Base-by-base conservation (phyloP, 2,797 vertebrate species). In the Clarias laeviceps region DNA sequence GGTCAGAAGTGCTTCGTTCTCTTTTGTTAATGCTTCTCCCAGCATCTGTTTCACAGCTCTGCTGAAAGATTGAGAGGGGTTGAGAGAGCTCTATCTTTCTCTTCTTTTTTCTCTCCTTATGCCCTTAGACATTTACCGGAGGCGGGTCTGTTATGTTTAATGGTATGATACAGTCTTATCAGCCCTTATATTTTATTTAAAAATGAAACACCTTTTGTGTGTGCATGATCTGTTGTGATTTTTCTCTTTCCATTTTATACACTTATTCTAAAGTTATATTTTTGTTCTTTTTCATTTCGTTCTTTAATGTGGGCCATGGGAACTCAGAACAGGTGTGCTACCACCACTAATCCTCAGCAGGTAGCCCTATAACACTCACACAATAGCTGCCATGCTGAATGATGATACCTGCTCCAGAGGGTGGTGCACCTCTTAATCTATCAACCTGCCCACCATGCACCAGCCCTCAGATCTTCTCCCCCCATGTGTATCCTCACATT, bases 11-110 rank as follows among this genome's bases (percentile, higher is more conserved):
- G 77, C 89, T 82, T 66, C 65, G 24, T 81, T 79, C 87, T 87
- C 88, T 88, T 90, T 91, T 90, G 90, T 89, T 90, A 87, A 88
- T 82, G 85, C 84, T 88, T 86, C 84, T 89, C 72, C 83, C 82
- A 88, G 87, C 89, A 90, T 88, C 88, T 88, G 89, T 89, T 89
- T 88, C 87, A 87, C 88, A 88, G 88, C 87, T 86, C 86, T 66
- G 68, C 73, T 87, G 87, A 84, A 86, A 89, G 85, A 90, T 87
- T 74, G 82, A 88, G 78, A 88, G 82, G 72, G 86, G 54, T 76
- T 83, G 85, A 65, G 72, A 86, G 84, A 85, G 84, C 83, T 84
- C 80, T 68, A 82, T 85, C 88, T 88, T 87, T 87, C 84, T 87
- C 80, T 81, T 80, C 65, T 73, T 61, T 76, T 88, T 88, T 34